Evolutionary conservation across 1,140 invertebrate species (phyloP).

Genomic region (Pseudomyrmex gracilis): DNA sequence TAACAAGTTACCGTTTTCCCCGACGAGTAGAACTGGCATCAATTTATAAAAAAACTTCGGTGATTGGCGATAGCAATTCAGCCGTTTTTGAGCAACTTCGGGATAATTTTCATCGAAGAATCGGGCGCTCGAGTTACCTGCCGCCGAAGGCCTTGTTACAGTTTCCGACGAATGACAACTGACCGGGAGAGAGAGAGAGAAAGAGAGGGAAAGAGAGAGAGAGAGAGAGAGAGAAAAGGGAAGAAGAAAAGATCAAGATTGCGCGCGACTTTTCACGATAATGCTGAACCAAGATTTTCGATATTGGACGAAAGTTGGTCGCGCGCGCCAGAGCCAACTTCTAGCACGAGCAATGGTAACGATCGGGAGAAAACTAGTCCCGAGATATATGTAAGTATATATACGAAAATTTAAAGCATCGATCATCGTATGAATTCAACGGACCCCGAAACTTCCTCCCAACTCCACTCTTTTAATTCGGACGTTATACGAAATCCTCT

Average conservation of each 20-base stretch:
- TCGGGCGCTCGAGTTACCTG: background rate
- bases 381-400: conserved; percentile 45
- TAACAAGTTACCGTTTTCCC: conserved; percentile 36
- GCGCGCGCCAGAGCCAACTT: conserved; percentile 34
- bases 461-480: conserved; percentile 47
- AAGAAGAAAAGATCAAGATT: conserved; percentile 40
- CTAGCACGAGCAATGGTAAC: conserved; percentile 13
- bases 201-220: background rate
- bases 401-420: conserved; percentile 59
- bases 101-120: conserved; percentile 32
- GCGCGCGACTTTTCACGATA: conserved; percentile 38
- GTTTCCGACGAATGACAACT: conserved; percentile 47
- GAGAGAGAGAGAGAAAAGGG: too few species aligned
- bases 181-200: too few species aligned
- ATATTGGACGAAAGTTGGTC: conserved; percentile 53
- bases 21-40: conserved; percentile 18
- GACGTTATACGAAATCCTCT: conserved; percentile 21
- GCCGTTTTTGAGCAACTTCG: conserved; percentile 43
- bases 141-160: conserved; percentile 26
- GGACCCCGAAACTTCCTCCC: conserved; percentile 12
- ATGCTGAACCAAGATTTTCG: conserved; percentile 54
- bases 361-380: background rate
- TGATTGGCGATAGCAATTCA: conserved; percentile 48
- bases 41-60: conserved; percentile 46
- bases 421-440: conserved; percentile 42